These are phyloP conservation scores for Anolis apletophallus DNA, from an alignment of 2,797 vertebrate genomes.

Conservation along the genomic window DNA sequence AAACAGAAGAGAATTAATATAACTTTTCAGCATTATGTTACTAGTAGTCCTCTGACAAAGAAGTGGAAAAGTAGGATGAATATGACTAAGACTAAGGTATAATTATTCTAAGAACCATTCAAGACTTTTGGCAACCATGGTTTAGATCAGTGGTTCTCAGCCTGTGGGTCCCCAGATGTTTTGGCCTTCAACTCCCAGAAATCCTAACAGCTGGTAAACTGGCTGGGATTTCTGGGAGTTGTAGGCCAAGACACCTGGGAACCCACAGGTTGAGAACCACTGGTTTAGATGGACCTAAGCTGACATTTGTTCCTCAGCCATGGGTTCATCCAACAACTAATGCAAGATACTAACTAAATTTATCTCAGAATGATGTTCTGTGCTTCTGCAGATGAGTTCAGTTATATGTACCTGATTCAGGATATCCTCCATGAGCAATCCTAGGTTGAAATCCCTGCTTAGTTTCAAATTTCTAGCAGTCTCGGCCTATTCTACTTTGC, in stretches of 20 bases:
- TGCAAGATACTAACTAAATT: not conserved
- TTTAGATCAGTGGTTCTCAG: too few relatives aligned
- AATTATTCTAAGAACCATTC: not conserved
- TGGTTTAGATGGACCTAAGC: not conserved
- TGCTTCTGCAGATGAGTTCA: not conserved
- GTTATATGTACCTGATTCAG: not conserved
- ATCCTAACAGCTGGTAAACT: too few relatives aligned
- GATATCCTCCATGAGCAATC: not conserved
- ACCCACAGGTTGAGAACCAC: too few relatives aligned
- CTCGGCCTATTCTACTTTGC: not conserved
- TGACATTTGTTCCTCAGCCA: not conserved
- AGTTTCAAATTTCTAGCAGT: not conserved
- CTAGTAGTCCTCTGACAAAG: conserved; percentile 26
- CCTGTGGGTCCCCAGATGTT: too few relatives aligned
- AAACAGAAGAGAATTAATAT: conserved; percentile 79
- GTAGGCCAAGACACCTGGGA: too few relatives aligned
- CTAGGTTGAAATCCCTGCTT: not conserved
- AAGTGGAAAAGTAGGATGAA: conserved; percentile 57
- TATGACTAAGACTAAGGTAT: conserved; percentile 69
- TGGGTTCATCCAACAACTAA: not conserved
- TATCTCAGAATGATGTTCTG: not conserved
- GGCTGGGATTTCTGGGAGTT: too few relatives aligned
- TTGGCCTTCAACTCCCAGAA: too few relatives aligned
- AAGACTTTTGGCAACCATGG: not conserved
- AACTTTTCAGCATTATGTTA: conserved; percentile 80